Base-by-base conservation (phyloP, 2,888 invertebrate species). In the Cephonodes hylas region DNA sequence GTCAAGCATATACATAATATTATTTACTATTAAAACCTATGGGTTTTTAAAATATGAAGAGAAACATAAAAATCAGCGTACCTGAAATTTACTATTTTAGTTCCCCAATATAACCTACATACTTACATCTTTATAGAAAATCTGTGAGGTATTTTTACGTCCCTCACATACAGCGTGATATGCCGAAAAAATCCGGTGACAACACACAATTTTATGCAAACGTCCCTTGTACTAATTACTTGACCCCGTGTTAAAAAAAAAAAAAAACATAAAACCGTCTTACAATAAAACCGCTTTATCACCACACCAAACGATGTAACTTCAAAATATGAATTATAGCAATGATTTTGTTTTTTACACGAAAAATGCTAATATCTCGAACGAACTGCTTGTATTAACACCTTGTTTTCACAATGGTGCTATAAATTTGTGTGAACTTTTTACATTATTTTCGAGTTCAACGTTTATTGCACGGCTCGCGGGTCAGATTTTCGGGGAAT, bases 351-450 rank as follows among this genome's bases (percentile, higher is more conserved):
- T 58, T 59, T 44, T 38, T 4, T 44, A 59, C 44, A 59, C 59
- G 44, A 44, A 59, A 53, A 59, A 59, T 59, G 59, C 59, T 59
- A 59, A 59, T 59, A 59, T 59, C 44, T 25, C 10, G 42, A 27
- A 25, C 44, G 27, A 44, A 27, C 42, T 25, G 44, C 44, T 44
- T 18, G 44, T 27, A 59, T 59, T 27, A 59, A 59, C 59, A 59
- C 59, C 59, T 59, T 59, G 59, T 59, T 59, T 58, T 59, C 18
- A 27, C 27, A 44, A 44, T 27, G 59, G 27, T 58, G 44, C 42
- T 44, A 59, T 59, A 59, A 59, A 59, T 59, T 59, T 44, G 0
- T 5, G 27, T 27, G 20, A 59, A 59, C 42, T 59, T 59, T 59
- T 59, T 44, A 59, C 59, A 59, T 59, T 59, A 59, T 44, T 44